phyloP scores from a whole-genome alignment of 2,113 vertebrate genomes.

The Hemibagrus wyckioides region DNA sequence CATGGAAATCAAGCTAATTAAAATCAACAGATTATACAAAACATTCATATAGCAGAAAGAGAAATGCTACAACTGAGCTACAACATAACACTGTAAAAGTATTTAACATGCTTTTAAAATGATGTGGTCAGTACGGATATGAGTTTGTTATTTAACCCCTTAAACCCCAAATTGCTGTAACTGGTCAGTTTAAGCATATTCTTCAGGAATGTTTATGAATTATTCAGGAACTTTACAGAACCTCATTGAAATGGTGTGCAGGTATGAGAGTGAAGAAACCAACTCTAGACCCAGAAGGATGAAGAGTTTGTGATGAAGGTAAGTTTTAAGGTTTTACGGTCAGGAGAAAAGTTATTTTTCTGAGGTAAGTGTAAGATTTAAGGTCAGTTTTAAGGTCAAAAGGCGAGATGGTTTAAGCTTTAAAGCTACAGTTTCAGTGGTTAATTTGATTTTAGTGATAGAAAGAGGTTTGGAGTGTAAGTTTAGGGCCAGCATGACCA shows the following conservation, averaged over 20 bases:
- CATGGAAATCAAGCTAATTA: background rate
- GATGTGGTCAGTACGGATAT: background rate
- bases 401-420: background rate
- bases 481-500: background rate
- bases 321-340: background rate
- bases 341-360: background rate
- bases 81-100: background rate
- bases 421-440: background rate
- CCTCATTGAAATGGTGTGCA: background rate
- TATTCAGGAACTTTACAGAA: background rate
- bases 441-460: background rate
- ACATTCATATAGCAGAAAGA: background rate
- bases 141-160: background rate
- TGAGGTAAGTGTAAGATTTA: background rate
- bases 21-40: background rate
- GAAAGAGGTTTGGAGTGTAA: background rate
- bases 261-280: background rate
- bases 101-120: background rate
- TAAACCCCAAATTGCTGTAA: background rate
- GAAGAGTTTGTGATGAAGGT: background rate
- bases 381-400: background rate
- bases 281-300: background rate
- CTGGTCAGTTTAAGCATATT: background rate
- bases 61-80: background rate
- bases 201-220: background rate